Evolutionary conservation across 2,797 vertebrate genomes (phyloP).

Genomic region (Pteropus rufus): DNA sequence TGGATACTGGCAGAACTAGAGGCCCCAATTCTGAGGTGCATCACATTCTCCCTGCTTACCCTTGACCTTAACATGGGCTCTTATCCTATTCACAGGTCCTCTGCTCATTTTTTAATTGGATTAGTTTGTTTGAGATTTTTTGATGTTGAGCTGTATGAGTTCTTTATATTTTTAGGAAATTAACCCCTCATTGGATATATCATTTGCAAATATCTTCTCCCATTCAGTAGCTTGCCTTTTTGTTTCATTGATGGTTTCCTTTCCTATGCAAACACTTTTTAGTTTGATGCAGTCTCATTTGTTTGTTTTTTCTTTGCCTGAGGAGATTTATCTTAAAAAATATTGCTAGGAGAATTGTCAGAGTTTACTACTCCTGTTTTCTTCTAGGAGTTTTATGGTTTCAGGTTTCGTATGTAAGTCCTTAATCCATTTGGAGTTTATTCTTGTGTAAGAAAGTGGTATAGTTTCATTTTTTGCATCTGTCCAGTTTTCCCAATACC

Average conservation of each 20-base stretch:
- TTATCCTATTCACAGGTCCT: neutral
- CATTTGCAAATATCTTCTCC: neutral
- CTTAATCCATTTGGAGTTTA: neutral
- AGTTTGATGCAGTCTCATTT: neutral
- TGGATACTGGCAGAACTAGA: neutral
- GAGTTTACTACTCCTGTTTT: neutral
- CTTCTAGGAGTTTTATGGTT: neutral
- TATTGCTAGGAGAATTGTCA: neutral
- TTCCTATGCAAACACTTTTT: neutral
- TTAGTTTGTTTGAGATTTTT: neutral
- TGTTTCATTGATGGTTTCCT: no score
- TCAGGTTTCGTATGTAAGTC: neutral
- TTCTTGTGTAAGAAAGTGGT: neutral
- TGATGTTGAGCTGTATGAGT: neutral
- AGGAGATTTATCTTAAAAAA: neutral
- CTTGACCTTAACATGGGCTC: neutral
- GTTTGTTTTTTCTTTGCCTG: neutral
- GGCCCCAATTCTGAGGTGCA: neutral
- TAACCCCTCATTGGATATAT: neutral
- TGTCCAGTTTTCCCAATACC: neutral
- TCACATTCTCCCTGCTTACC: neutral
- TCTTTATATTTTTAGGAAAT: neutral
- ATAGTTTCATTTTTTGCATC: neutral
- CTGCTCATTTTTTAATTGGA: neutral
- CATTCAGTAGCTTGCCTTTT: no score